These are phyloP conservation scores for Steinernema carpocapsae DNA, from an alignment of 2,888 invertebrate genomes.

Conservation along the genomic window DNA sequence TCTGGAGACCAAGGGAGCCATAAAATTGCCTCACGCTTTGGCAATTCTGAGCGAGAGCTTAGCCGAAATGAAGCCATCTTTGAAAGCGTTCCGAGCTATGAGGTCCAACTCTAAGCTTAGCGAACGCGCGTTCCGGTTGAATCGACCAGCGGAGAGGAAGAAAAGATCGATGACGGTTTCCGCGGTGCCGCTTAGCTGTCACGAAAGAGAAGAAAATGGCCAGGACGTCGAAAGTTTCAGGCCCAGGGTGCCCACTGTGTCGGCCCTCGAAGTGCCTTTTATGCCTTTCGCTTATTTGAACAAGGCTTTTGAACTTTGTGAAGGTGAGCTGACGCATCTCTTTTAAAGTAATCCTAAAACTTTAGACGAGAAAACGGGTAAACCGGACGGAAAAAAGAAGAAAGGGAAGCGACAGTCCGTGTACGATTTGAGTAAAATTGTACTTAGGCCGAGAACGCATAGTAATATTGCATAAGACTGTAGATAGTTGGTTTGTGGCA, in stretches of 20 bases:
- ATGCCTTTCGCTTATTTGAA: slow-evolving; percentile 16
- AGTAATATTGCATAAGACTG: slow-evolving; percentile 1
- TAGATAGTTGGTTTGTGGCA: neutral
- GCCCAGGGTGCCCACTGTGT: neutral
- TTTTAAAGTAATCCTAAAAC: neutral
- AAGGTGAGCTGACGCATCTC: neutral
- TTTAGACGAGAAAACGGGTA: slow-evolving; percentile 9
- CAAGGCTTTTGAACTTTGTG: neutral
- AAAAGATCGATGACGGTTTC: slow-evolving; percentile 24
- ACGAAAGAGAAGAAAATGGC: slow-evolving; percentile 2
- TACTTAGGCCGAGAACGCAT: neutral
- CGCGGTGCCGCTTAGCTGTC: slow-evolving; percentile 12
- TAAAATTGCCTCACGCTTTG: slow-evolving; percentile 16
- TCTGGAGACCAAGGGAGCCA: neutral
- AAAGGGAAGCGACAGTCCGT: neutral
- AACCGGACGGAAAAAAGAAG: neutral
- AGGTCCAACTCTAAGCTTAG: slow-evolving; percentile 17
- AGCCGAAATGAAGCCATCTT: neutral
- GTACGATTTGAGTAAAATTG: slow-evolving; percentile 1
- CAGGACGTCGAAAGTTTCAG: neutral
- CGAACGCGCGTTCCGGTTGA: neutral
- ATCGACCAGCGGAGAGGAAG: neutral
- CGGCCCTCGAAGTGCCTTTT: slow-evolving; percentile 7
- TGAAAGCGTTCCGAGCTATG: neutral
- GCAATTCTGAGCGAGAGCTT: slow-evolving; percentile 29